A percentile compares a stretch with the other conserved stretches of the same genome.
phyloP scores from a whole-genome alignment of 2,888 invertebrate species.

The Steinernema hermaphroditum region DNA sequence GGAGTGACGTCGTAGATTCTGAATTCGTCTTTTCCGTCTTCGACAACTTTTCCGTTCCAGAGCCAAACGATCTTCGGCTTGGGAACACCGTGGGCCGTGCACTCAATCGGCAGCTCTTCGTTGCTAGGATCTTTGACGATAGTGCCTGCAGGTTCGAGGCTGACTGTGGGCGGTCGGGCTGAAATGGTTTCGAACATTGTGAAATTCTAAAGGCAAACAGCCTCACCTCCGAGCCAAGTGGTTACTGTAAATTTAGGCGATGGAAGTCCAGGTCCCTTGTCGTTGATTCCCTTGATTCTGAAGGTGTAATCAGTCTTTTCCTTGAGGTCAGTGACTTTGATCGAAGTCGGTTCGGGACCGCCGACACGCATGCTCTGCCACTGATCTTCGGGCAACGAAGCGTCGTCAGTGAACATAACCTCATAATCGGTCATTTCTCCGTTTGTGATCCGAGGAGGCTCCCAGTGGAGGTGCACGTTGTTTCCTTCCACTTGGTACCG shows the following conservation, averaged over 20 bases:
- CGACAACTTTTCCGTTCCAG: slow-evolving; percentile 59
- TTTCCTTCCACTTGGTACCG: slow-evolving; percentile 64
- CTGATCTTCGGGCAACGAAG: slow-evolving; percentile 54
- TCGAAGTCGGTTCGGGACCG: slow-evolving; percentile 49
- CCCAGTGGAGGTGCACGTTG: slow-evolving; percentile 60
- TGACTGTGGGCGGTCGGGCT: slow-evolving; percentile 55
- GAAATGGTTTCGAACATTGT: not conserved
- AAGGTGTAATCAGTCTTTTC: slow-evolving; percentile 63
- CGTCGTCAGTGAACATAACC: slow-evolving; percentile 61
- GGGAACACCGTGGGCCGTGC: slow-evolving; percentile 62
- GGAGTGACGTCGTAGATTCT: slow-evolving; percentile 62
- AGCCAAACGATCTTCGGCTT: slow-evolving; percentile 65
- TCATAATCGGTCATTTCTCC: slow-evolving; percentile 64
- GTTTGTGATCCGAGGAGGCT: slow-evolving; percentile 61
- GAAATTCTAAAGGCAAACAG: not conserved
- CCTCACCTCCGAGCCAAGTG: slow-evolving; percentile 57
- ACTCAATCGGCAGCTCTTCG: slow-evolving; percentile 58
- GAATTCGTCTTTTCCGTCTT: slow-evolving; percentile 65
- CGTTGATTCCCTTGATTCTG: slow-evolving; percentile 60
- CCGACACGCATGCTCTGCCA: slow-evolving; percentile 45
- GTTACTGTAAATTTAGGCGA: slow-evolving; percentile 55
- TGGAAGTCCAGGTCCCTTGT: slow-evolving; percentile 60
- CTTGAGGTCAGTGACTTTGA: slow-evolving; percentile 52
- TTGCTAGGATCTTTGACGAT: slow-evolving; percentile 55
- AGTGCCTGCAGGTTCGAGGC: slow-evolving; percentile 49